phyloP scores from a whole-genome alignment of 2,797 vertebrate species.

The Rhyacichthys aspro region DNA sequence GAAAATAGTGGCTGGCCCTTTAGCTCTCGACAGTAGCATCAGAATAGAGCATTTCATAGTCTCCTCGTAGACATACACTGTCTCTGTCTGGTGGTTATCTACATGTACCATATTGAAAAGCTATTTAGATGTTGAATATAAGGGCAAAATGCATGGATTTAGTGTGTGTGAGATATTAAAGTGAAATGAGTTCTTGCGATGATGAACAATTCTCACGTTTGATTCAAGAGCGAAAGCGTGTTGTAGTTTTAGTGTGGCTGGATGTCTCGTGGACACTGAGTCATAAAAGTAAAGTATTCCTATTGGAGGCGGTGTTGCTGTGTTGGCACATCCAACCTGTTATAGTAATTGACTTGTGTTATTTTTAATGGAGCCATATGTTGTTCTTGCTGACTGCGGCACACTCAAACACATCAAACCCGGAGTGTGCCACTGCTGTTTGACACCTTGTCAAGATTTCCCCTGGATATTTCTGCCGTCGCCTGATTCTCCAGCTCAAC shows the following conservation, averaged over 20 bases:
- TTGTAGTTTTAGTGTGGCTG: conserved; percentile 4
- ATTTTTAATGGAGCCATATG: conserved; percentile 72
- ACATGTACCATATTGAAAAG: no score
- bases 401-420: conserved; percentile 39
- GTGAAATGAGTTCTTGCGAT: conserved; percentile 3
- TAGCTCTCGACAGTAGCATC: conserved; percentile 45
- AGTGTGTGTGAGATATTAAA: no score
- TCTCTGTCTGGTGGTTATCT: no score
- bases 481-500: conserved; percentile 22
- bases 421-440: conserved; percentile 25
- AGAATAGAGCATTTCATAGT: conserved; percentile 10
- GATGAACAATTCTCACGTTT: neutral
- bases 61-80: neutral
- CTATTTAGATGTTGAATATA: no score
- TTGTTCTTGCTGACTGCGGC: conserved; percentile 63
- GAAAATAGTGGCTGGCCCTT: conserved; percentile 34
- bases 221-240: neutral
- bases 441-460: conserved; percentile 58
- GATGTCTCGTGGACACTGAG: conserved; percentile 15
- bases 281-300: conserved; percentile 48
- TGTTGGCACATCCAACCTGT: conserved; percentile 60
- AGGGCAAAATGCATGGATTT: no score
- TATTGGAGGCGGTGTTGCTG: conserved; percentile 36
- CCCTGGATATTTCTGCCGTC: conserved; percentile 25
- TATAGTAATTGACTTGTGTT: conserved; percentile 69